phyloP scores from a whole-genome alignment of 2,797 vertebrate genomes.

The Vipera ursinii region DNA sequence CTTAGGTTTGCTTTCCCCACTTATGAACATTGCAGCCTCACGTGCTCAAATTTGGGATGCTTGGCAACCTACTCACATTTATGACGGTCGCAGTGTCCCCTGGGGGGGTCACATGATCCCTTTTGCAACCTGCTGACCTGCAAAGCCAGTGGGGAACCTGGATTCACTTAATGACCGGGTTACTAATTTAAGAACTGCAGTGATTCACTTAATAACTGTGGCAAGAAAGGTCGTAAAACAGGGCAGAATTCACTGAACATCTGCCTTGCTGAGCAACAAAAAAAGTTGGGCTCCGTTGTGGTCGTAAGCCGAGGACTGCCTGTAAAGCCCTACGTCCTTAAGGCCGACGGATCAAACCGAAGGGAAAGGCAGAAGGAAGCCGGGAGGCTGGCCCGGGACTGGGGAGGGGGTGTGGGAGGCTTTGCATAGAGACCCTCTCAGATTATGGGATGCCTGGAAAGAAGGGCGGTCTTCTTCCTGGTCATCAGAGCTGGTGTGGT shows the following conservation, averaged over 20 bases:
- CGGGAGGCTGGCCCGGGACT: no score
- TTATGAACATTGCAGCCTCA: not conserved
- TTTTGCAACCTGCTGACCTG: not conserved
- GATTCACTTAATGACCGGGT: not conserved
- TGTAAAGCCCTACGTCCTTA: not conserved
- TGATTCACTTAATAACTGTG: not conserved
- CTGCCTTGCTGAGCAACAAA: not conserved
- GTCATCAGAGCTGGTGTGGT: not conserved
- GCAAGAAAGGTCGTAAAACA: not conserved
- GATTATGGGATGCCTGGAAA: not conserved
- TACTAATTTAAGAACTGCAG: not conserved
- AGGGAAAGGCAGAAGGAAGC: not conserved
- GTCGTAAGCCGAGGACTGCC: not conserved
- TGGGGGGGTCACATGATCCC: not conserved
- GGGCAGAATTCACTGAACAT: not conserved
- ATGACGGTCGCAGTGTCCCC: not conserved
- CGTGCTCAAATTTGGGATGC: not conserved
- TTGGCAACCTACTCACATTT: not conserved
- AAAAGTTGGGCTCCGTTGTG: not conserved
- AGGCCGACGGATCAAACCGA: not conserved
- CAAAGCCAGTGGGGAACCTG: not conserved
- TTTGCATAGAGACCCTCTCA: not conserved
- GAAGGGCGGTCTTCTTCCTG: not conserved
- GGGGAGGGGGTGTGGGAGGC: accelerated
- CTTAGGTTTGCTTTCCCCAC: not conserved